Conservation (phyloP, 2,797 vertebrate genomes). For the Sebastiscus albofasciatus region DNA sequence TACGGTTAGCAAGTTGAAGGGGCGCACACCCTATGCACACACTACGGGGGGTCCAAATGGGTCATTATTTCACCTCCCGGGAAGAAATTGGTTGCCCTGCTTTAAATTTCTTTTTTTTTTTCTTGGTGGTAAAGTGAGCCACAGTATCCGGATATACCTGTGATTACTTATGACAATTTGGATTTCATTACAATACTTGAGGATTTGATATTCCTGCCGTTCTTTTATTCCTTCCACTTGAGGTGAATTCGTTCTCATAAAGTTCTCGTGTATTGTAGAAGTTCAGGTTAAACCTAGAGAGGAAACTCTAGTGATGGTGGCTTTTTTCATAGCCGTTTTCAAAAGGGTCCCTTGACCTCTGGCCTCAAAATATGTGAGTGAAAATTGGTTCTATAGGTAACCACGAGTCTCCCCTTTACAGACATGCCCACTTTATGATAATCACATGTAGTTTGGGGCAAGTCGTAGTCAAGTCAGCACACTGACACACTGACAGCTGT, state of each 20-base stretch:
- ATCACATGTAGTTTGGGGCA: too few relatives aligned
- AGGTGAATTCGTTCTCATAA: not conserved
- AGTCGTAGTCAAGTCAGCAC: too few relatives aligned
- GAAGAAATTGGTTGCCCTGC: constrained; percentile 48
- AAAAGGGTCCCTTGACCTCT: too few relatives aligned
- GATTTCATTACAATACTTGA: constrained; percentile 22
- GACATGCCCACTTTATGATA: too few relatives aligned
- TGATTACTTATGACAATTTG: constrained; percentile 33
- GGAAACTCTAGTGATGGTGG: not conserved
- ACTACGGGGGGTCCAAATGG: constrained; percentile 52
- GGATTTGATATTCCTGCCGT: constrained; percentile 9
- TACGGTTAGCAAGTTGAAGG: constrained; percentile 55
- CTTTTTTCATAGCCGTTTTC: too few relatives aligned
- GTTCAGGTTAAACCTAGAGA: not conserved
- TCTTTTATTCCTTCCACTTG: constrained; percentile 19
- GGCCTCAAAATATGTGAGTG: too few relatives aligned
- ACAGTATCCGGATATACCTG: constrained; percentile 13
- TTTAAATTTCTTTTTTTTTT: constrained; percentile 44
- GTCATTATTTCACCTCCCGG: constrained; percentile 55
- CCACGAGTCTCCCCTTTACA: too few relatives aligned
- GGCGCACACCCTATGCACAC: constrained; percentile 44
- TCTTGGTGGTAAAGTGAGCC: constrained; percentile 23
- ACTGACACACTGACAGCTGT: too few relatives aligned
- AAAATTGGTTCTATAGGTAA: too few relatives aligned
- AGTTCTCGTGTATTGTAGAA: not conserved